Conservation (phyloP, 2,888 invertebrate species). For the Sinopyrophorus schimmeli region DNA sequence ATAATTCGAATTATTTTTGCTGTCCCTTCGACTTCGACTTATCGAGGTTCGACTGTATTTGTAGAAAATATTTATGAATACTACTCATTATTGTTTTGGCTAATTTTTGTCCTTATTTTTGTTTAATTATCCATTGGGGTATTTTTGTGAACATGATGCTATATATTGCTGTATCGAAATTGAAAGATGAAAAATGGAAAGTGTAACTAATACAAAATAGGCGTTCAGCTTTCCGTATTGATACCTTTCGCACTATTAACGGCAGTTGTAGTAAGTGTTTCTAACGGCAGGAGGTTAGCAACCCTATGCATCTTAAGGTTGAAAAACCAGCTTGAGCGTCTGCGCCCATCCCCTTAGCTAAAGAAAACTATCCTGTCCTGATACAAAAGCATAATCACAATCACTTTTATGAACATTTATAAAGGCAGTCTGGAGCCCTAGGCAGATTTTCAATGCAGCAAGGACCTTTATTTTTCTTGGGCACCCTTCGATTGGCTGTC, state of each 20-base stretch:
- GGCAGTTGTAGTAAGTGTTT: slow-evolving; percentile 38
- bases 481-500: slow-evolving; percentile 40
- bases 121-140: too few species aligned
- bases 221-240: slow-evolving; percentile 10
- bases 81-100: too few species aligned
- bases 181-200: too few species aligned
- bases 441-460: slow-evolving; percentile 32
- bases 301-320: slow-evolving; percentile 35
- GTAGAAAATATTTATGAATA: too few species aligned
- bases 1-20: too few species aligned
- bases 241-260: slow-evolving; percentile 29
- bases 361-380: slow-evolving; percentile 40
- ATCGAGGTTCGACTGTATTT: too few species aligned
- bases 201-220: too few species aligned
- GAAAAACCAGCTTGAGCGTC: slow-evolving; percentile 41
- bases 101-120: too few species aligned
- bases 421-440: slow-evolving; percentile 35
- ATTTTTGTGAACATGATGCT: too few species aligned
- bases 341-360: slow-evolving; percentile 33
- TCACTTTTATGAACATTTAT: slow-evolving; percentile 37
- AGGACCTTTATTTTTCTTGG: slow-evolving; percentile 36
- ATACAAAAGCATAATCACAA: slow-evolving; percentile 38
- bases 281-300: slow-evolving; percentile 39
- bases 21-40: too few species aligned
- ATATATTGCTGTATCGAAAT: too few species aligned